Percentiles rank a stretch among this genome's conserved stretches.
Conservation (phyloP, 1,140 invertebrate genomes). For the Hylaeus volcanicus region DNA sequence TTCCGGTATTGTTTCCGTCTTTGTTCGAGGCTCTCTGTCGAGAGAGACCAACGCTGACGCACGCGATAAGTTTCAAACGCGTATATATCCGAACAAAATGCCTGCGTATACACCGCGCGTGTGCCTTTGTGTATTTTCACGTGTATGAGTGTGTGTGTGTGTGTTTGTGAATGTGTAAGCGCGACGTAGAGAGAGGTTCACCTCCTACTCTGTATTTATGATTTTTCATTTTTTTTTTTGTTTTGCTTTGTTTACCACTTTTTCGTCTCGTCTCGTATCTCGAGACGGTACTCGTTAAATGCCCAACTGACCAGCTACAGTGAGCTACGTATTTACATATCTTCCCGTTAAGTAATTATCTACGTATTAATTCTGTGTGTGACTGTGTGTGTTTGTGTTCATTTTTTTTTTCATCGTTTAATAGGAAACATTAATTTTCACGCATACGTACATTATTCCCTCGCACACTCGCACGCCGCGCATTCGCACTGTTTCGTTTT, state of each 20-base stretch:
- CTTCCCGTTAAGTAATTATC: constrained; percentile 45
- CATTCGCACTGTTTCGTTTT: constrained; percentile 1
- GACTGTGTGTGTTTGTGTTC: no score
- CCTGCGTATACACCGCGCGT: background rate
- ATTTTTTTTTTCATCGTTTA: constrained; percentile 56
- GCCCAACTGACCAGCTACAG: constrained; percentile 73
- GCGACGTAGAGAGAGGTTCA: background rate
- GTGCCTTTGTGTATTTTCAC: background rate
- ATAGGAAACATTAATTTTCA: constrained; percentile 69
- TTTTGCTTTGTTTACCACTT: constrained; percentile 21
- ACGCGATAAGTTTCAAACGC: background rate
- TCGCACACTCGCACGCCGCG: constrained; percentile 19
- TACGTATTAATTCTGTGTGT: background rate
- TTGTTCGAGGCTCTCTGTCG: background rate
- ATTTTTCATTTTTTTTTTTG: constrained; percentile 32
- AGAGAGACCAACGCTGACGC: constrained; percentile 4
- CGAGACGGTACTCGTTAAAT: constrained; percentile 58
- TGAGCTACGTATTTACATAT: constrained; percentile 72
- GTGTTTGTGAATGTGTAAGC: background rate
- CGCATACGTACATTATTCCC: constrained; percentile 22
- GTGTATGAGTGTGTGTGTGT: background rate
- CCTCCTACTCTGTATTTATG: background rate
- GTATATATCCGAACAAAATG: background rate
- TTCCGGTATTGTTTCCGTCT: constrained; percentile 52
- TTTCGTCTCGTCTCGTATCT: background rate